These are phyloP conservation scores for Gymnoscelis rufifasciata DNA, from an alignment of 2,888 invertebrate species.

Conservation along the genomic window DNA sequence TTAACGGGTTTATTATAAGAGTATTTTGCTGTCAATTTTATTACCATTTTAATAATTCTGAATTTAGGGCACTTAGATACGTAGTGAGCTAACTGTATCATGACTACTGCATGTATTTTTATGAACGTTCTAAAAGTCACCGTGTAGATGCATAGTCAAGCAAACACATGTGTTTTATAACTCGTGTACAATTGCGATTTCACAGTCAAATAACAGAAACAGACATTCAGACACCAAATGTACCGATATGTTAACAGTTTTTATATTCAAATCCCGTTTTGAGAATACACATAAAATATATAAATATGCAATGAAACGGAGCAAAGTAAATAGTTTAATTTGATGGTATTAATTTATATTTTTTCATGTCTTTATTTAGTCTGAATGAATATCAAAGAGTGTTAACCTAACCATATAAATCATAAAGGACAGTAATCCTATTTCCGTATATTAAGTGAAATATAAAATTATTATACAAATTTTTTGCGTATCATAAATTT, in stretches of 20 bases:
- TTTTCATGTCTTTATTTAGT: no score
- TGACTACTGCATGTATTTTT: slow-evolving; percentile 35
- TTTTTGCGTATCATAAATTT: no score
- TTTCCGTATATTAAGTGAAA: no score
- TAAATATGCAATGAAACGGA: no score
- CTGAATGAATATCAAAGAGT: no score
- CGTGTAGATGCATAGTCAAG: slow-evolving; percentile 43
- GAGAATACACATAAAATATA: slow-evolving; percentile 10
- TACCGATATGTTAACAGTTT: slow-evolving; percentile 24
- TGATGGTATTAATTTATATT: no score
- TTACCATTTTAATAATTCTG: no score
- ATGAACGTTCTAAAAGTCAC: slow-evolving; percentile 51
- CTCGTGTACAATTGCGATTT: slow-evolving; percentile 48
- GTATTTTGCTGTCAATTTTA: no score
- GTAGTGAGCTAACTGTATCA: slow-evolving; percentile 13
- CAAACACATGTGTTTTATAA: slow-evolving; percentile 34
- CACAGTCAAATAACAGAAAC: slow-evolving; percentile 49
- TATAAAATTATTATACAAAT: no score
- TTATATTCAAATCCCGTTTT: slow-evolving; percentile 23
- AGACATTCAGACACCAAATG: slow-evolving; percentile 29
- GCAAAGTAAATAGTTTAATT: no score
- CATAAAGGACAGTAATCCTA: no score
- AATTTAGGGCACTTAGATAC: slow-evolving; percentile 7
- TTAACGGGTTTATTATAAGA: background rate
- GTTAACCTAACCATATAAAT: no score